These are phyloP conservation scores for Struthio camelus DNA, from an alignment of 2,113 vertebrate genomes.

Conservation along the genomic window DNA sequence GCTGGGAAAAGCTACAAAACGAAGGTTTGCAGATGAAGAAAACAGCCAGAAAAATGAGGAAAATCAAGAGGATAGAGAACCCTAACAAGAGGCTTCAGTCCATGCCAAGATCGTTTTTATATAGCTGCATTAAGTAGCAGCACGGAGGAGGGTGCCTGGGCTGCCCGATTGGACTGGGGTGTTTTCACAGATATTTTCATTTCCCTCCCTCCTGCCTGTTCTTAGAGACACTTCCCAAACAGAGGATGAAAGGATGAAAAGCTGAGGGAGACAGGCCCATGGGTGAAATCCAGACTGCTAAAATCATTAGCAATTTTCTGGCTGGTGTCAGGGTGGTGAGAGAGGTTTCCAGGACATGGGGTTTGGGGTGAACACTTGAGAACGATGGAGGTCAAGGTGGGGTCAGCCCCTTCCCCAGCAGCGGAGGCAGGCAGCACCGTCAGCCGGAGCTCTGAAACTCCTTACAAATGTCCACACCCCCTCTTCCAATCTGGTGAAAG, in stretches of 20 bases:
- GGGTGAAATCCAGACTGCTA: not conserved
- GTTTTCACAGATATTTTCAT: not conserved
- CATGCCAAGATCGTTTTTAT: not conserved
- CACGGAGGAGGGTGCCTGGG: accelerated
- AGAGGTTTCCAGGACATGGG: not conserved
- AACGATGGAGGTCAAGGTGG: not conserved
- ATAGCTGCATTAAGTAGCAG: not conserved
- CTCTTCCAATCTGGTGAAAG: not conserved
- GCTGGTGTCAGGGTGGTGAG: not conserved
- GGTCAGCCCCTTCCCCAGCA: not conserved
- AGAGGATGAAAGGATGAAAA: not conserved
- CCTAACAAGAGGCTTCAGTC: not conserved
- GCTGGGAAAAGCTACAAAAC: not conserved
- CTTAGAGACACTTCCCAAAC: not conserved
- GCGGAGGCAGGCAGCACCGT: not conserved
- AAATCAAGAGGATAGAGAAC: not conserved
- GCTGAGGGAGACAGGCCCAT: not conserved
- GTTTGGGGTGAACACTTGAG: not conserved
- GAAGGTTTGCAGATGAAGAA: not conserved
- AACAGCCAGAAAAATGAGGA: conserved; percentile 1
- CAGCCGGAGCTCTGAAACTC: not conserved
- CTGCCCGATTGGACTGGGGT: not conserved
- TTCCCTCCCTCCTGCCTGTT: not conserved
- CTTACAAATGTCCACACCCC: too few species aligned
- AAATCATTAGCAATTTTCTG: not conserved